Conservation (phyloP, 2,797 vertebrate species). For the Phoxinus dragarum region DNA sequence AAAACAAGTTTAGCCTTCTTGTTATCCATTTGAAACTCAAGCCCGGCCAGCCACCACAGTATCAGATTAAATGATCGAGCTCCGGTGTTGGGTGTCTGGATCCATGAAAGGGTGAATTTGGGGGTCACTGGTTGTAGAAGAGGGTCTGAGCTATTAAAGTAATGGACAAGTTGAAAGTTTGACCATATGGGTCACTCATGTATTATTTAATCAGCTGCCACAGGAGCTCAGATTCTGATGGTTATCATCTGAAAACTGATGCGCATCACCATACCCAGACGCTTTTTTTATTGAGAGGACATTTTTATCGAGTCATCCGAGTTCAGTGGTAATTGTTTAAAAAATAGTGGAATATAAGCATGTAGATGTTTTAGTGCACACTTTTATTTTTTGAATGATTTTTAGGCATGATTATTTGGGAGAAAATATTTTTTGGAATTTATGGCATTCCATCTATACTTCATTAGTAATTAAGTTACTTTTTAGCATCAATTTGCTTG, state of each 20-base stretch:
- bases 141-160: slow-evolving; percentile 54
- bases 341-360: neutral
- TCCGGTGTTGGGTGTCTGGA: slow-evolving; percentile 59
- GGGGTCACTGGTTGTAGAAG: slow-evolving; percentile 51
- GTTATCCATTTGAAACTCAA: slow-evolving; percentile 58
- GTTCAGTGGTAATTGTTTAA: neutral
- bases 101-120: slow-evolving; percentile 56
- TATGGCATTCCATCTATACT: neutral
- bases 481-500: neutral
- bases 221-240: slow-evolving; percentile 53
- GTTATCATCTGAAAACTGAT: slow-evolving; percentile 45
- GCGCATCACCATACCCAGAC: neutral
- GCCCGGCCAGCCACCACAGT: slow-evolving; percentile 36
- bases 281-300: neutral
- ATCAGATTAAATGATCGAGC: slow-evolving; percentile 45
- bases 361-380: too few relatives aligned
- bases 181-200: slow-evolving; percentile 59
- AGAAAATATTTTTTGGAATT: neutral
- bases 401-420: neutral
- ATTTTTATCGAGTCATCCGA: neutral
- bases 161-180: slow-evolving; percentile 59
- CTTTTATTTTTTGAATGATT: too few relatives aligned
- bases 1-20: slow-evolving; percentile 57
- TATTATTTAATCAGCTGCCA: slow-evolving; percentile 63
- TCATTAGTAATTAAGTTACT: neutral